Evolutionary conservation across 2,113 vertebrate genomes (phyloP), one percentile per base, ranked within the genome.

Genomic region (Hyla sarda): DNA sequence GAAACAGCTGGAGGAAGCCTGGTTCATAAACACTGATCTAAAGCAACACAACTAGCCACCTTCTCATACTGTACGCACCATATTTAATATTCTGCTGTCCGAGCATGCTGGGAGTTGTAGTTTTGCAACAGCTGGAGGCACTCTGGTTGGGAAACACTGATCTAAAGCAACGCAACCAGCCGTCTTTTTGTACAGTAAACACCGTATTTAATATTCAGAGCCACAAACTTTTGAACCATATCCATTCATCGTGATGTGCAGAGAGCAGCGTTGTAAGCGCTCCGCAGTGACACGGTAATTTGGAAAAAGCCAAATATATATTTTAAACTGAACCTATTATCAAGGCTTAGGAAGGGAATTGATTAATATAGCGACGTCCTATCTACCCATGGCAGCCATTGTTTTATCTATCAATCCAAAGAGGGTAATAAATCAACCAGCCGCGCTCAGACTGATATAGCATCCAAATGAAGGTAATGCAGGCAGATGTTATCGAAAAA

Each of bases 381-480:
- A 86, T 86, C 84, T 86, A 80, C 5, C 48, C 76, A 34, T 72
- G 77, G 84, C 84, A 86, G 84, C 76, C 76, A 86, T 86, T 86
- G 84, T 86, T 86, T 86, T 80, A 86, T 86, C 84, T 80, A 80
- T 86, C 84, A 86, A 86, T 86, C 84, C 84, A n/a, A 79, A 16
- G 47, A 72, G 50, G 23, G 65, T 71, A 80, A 86, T 86, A 86
- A 86, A 86, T 86, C 84, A n/a, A 86, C 65, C 37, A 17, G 76
- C 48, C 17, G 30, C 45, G 62, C 56, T 19, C 60, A 60, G 56
- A 75, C 84, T 71, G 84, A 86, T 86, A 79, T 54, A 78, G 84
- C 50, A 45, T 71, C 50, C 50, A 58, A 80, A 86, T 86, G 65
- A 67, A 86, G 56, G 84, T 58, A 86, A 86, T 47, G 76, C 76